Evolutionary conservation across 2,113 vertebrate species (phyloP), one percentile per base, ranked within the genome.

Genomic region (Channa argus): DNA sequence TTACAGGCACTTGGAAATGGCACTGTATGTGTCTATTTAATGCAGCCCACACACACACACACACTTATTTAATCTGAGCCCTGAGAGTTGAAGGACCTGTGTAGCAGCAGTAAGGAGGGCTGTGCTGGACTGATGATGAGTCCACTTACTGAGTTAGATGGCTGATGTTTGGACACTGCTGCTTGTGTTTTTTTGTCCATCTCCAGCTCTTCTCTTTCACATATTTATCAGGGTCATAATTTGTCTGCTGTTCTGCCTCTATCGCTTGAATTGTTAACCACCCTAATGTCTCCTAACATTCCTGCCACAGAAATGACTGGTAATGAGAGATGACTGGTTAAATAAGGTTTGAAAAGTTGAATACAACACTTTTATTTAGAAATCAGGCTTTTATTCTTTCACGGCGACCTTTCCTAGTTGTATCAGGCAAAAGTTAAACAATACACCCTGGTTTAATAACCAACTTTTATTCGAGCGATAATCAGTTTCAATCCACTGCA

Each of bases 261-360:
- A 15, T 59, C 34, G 33, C 0, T 3, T 76, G 67, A 34, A 38
- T 41, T 9, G 12, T 65, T 63, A 68, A 24, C 55, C 33, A 6
- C n/a, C 5, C 60, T 24, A 50, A 0, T 38, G 45, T 56, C 59
- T 37, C 50, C 34, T 41, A 36, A 53, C 58, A 63, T 41, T 14
- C 15, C 11, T 1, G 4, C 2, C 43, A 6, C 60, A 43, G 60
- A 14, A 39, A 62, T 14, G 46, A 2, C 10, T 53, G 39, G 6
- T 41, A 7, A 24, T 24, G 24, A 24, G 1, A 24, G 38, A 24
- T 24, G 24, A 24, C 24, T 63, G 41, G 62, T 66, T 81, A 73
- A 76, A 79, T 59, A 10, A 11, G 60, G 7, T 41, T n/a, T 77
- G 75, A 70, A 67, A 66, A 45, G 34, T 70, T 67, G 5, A 75